Evolutionary conservation across 1,140 invertebrate genomes (phyloP), one percentile per base, ranked within the genome.

Genomic region (Drosophila pectinifera): DNA sequence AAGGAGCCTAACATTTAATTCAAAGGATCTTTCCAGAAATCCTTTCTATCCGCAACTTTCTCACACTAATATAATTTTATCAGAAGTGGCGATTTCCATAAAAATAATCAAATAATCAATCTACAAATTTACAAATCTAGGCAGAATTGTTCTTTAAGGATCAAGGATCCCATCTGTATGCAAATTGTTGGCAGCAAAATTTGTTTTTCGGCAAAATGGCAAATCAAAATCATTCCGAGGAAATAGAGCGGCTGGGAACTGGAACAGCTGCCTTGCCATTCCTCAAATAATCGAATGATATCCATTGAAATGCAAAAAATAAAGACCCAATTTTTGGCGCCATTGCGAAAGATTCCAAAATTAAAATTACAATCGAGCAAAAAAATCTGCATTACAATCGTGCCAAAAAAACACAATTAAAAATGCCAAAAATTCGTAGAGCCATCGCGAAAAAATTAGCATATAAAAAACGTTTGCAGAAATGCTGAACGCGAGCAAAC

Each of bases 321-420:
- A 63, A 78, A 67, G 68, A 53, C 41, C 38, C 34, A 62, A 69
- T 31, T 49, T 70, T 82, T 82, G 57, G 78, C 73, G 62, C 80
- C 56, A 74, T 38, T 49, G 57, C 45, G 13, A 78, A 74, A 42
- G 22, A 62, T 48, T 67, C 49, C 45, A 56, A 88, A 82, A 88
- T 89, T 90, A 69, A 73, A 90, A 82, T 90, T 82, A 90, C 81
- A 90, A 90, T 80, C 73, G 68, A 36, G 74, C 59, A 81, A 90
- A 90, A 80, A 90, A 90, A 90, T 90, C 86, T 90, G 51, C 86
- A 90, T 90, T 90, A 90, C 86, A 90, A 90, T 90, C 72, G 67
- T 42, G 26, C 81, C 67, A 76, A 90, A 89, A 80, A 90, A 85
- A 78, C 76, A 45, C 83, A 88, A 82, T 88, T 86, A 73, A 88